Conservation (phyloP, 2,113 vertebrate genomes). For the Calcarius ornatus region DNA sequence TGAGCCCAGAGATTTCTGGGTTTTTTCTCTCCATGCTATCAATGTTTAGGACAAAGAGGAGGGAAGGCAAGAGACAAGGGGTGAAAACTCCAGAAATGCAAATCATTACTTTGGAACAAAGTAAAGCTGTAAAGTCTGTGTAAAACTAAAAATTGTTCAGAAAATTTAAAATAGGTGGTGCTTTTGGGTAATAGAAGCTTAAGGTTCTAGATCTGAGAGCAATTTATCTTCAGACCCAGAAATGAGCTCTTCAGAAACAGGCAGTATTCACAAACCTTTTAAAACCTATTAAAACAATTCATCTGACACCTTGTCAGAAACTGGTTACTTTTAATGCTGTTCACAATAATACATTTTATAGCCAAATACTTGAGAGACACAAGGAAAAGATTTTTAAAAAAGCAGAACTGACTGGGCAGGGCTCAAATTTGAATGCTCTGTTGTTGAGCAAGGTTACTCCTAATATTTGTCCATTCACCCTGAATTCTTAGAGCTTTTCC, state of each 20-base stretch:
- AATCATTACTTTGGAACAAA: background rate
- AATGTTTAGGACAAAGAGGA: background rate
- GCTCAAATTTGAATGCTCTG: background rate
- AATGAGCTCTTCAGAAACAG: background rate
- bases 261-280: background rate
- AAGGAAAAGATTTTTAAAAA: background rate
- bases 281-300: background rate
- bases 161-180: background rate
- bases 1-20: background rate
- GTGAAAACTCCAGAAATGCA: background rate
- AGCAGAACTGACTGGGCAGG: background rate
- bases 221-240: background rate
- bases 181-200: background rate
- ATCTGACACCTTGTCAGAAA: background rate
- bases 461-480: background rate
- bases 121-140: background rate
- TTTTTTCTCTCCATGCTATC: background rate
- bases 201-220: background rate
- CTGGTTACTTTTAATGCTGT: background rate
- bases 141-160: background rate
- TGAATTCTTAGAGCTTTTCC: background rate
- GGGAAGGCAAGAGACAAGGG: background rate
- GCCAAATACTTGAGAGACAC: background rate
- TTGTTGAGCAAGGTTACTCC: too few species aligned
- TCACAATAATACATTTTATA: background rate